phyloP scores from a whole-genome alignment of 2,888 invertebrate genomes.

The Tyria jacobaeae region DNA sequence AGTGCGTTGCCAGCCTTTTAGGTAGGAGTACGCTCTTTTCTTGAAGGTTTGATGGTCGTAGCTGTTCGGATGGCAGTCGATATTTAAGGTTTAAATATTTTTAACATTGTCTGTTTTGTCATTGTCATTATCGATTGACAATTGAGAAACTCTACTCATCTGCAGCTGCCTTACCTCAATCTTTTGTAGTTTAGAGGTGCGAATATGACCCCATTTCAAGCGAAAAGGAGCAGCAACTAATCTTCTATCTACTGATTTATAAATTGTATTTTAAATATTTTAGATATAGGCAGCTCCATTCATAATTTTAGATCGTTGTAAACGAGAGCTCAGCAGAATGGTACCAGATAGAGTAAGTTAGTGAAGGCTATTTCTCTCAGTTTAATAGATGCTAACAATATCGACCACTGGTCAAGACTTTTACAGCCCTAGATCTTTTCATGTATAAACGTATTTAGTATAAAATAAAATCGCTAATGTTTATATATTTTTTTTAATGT shows the following conservation, averaged over 20 bases:
- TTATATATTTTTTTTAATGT: too few species aligned
- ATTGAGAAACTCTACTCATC: too few species aligned
- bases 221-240: background rate
- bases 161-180: too few species aligned
- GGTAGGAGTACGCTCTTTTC: too few species aligned
- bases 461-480: background rate
- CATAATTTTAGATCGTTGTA: conserved; percentile 26
- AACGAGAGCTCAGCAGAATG: conserved; percentile 53
- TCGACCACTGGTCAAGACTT: conserved; percentile 48
- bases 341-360: conserved; percentile 63
- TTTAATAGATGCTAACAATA: conserved; percentile 73
- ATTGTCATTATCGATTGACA: too few species aligned
- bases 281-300: conserved; percentile 22
- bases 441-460: background rate
- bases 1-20: too few species aligned
- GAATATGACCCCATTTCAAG: too few species aligned
- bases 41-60: too few species aligned
- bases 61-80: too few species aligned
- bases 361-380: conserved; percentile 66
- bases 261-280: background rate
- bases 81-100: too few species aligned
- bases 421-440: conserved; percentile 2
- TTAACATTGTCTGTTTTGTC: too few species aligned
- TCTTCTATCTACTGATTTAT: background rate
- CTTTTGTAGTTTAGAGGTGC: too few species aligned